phyloP scores from a whole-genome alignment of 2,113 vertebrate genomes.

The Nipponia nippon region DNA sequence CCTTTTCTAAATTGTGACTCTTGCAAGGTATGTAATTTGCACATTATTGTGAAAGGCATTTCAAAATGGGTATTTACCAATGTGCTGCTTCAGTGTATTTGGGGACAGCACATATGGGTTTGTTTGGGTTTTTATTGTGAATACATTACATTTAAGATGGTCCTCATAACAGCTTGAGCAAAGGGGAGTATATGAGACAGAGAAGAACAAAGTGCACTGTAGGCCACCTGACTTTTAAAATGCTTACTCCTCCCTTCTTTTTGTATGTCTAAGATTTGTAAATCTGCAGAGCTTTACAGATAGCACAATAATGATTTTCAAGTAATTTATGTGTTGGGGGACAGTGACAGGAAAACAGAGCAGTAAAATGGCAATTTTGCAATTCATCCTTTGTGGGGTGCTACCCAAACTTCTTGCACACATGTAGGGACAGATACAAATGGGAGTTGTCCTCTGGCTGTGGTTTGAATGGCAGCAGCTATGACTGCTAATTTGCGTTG shows the following conservation, averaged over 20 bases:
- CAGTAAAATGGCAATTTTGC: neutral
- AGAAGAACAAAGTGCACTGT: neutral
- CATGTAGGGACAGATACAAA: neutral
- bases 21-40: constrained; percentile 31
- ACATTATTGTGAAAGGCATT: constrained; percentile 13
- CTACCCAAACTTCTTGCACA: neutral
- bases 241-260: neutral
- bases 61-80: constrained; percentile 35
- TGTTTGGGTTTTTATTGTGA: neutral
- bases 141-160: neutral
- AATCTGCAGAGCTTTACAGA: neutral
- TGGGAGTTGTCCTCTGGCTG: neutral
- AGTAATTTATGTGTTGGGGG: neutral
- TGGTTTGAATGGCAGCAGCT: neutral
- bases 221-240: neutral
- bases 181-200: neutral
- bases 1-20: constrained; percentile 2
- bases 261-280: neutral
- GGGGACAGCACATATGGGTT: neutral
- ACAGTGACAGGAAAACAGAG: neutral
- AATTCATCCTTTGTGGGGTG: neutral
- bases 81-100: neutral
- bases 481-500: neutral
- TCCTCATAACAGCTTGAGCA: neutral
- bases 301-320: neutral